Evolutionary conservation across 2,888 invertebrate genomes (phyloP).

Genomic region (Archips xylosteana): DNA sequence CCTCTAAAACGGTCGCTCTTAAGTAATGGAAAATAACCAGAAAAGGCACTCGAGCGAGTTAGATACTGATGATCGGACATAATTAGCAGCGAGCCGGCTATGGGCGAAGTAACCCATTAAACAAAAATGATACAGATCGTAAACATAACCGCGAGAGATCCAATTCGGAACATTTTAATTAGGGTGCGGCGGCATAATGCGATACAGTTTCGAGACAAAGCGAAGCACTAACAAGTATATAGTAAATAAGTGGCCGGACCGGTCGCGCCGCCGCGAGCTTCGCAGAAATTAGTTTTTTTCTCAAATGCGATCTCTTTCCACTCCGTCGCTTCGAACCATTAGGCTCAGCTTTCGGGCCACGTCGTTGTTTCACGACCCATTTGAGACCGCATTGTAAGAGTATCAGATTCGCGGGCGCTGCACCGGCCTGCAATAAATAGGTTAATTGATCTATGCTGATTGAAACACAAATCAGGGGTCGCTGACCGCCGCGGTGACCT

Average conservation of each 20-base stretch:
- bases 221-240: constrained; percentile 43
- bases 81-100: constrained; percentile 51
- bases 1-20: constrained; percentile 20
- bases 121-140: constrained; percentile 80
- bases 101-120: constrained; percentile 76
- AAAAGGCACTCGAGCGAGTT: constrained; percentile 30
- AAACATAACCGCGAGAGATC: constrained; percentile 65
- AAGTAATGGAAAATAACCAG: constrained; percentile 40
- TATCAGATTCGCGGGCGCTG: constrained; percentile 49
- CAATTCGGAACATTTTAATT: constrained; percentile 81
- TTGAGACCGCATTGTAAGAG: constrained; percentile 50
- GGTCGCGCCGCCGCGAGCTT: constrained; percentile 52
- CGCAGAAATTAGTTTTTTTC: constrained; percentile 62
- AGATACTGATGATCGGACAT: constrained; percentile 37
- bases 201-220: constrained; percentile 65
- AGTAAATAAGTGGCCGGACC: constrained; percentile 45
- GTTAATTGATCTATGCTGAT: constrained; percentile 58
- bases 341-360: constrained; percentile 53
- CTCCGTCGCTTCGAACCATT: constrained; percentile 60
- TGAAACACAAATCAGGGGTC: constrained; percentile 53
- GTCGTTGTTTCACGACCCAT: constrained; percentile 55
- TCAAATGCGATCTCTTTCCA: constrained; percentile 60
- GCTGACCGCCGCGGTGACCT: constrained; percentile 64
- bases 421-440: constrained; percentile 46
- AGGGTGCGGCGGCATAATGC: constrained; percentile 60